These are phyloP conservation scores for Grammomys dolichurus DNA, from an alignment of 2,113 vertebrate species.

Conservation along the genomic window DNA sequence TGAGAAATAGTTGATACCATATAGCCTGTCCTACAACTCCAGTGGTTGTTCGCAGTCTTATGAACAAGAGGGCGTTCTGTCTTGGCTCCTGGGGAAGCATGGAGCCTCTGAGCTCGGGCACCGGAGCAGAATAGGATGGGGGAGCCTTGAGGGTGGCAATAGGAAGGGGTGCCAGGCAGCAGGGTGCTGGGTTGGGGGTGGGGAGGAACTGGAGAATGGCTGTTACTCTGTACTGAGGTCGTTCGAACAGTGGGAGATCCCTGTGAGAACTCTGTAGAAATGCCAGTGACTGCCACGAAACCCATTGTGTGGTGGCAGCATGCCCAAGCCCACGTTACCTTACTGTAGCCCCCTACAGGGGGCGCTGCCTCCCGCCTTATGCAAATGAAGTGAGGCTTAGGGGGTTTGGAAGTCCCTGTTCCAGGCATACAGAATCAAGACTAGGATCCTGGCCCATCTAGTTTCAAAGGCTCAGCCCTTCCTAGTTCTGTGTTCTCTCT, in stretches of 20 bases:
- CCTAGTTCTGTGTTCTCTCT: background rate
- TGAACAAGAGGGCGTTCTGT: background rate
- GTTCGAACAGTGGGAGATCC: background rate
- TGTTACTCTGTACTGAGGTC: background rate
- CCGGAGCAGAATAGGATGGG: fast-evolving
- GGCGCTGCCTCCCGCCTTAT: background rate
- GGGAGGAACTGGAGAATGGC: background rate
- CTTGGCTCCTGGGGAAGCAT: background rate
- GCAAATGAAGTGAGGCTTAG: background rate
- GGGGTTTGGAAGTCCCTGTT: background rate
- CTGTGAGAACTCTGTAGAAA: background rate
- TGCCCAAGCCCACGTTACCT: background rate
- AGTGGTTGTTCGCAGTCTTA: background rate
- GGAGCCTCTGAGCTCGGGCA: background rate
- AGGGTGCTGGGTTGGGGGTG: background rate
- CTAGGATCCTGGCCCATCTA: background rate
- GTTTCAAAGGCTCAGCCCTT: background rate
- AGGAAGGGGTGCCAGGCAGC: background rate
- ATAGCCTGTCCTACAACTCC: background rate
- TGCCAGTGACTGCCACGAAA: background rate
- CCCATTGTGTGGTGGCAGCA: background rate
- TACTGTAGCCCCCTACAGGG: background rate
- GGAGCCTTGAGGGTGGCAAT: background rate
- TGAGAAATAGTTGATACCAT: background rate
- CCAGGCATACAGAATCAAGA: background rate